Conservation (phyloP, 2,797 vertebrate species). For the Neoniphon sammara region DNA sequence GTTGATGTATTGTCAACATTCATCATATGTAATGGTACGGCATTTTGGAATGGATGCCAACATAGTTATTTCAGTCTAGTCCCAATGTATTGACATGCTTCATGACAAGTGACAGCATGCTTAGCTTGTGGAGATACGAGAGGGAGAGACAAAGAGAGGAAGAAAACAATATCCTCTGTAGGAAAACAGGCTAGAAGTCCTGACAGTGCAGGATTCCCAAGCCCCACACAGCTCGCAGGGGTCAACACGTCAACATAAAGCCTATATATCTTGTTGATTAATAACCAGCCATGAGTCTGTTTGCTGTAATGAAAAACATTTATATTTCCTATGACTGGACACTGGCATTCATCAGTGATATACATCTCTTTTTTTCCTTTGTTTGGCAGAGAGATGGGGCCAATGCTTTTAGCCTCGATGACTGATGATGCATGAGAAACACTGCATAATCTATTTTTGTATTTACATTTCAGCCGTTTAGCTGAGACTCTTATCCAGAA, state of each 20-base stretch:
- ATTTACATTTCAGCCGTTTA: too few relatives aligned
- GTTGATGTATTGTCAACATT: constrained; percentile 4
- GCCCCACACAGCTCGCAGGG: constrained; percentile 3
- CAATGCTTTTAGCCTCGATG: background rate
- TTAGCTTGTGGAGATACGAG: background rate
- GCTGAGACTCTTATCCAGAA: too few relatives aligned
- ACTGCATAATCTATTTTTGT: background rate
- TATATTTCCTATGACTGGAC: background rate
- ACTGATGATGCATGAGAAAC: background rate
- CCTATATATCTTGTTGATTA: constrained; percentile 32
- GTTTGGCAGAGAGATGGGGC: background rate
- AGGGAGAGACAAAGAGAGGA: background rate
- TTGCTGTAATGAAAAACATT: background rate
- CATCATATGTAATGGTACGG: too few relatives aligned
- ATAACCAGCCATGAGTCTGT: constrained; percentile 19
- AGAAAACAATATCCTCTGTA: constrained; percentile 1
- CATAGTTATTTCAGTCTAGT: constrained; percentile 10
- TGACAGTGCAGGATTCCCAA: constrained; percentile 20
- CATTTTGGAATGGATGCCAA: constrained; percentile 33
- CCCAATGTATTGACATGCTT: constrained; percentile 33
- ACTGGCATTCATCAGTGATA: background rate
- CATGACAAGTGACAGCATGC: constrained; percentile 40
- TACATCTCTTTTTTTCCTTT: background rate
- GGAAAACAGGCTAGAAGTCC: constrained; percentile 18
- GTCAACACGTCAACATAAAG: constrained; percentile 22